These are phyloP conservation scores for Cryptus viduatorius DNA, from an alignment of 2,888 invertebrate species.

Conservation along the genomic window DNA sequence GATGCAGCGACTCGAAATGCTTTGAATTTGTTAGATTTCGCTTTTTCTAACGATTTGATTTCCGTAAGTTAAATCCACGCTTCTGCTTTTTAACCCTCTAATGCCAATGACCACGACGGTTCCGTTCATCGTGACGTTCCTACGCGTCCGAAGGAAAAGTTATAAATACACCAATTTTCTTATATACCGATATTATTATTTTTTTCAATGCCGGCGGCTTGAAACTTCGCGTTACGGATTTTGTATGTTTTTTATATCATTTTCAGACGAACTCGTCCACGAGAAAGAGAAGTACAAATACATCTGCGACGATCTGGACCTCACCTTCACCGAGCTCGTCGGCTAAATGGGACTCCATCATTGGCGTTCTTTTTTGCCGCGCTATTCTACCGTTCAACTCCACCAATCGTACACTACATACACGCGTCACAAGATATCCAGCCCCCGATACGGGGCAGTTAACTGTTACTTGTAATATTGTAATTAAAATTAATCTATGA, in stretches of 20 bases:
- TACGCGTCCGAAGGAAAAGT: too few relatives aligned
- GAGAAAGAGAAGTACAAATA: conserved; percentile 99
- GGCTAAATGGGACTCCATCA: conserved; percentile 80
- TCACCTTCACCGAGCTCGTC: conserved; percentile 97
- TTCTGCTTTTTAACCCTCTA: conserved; percentile 74
- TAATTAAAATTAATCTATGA: conserved; percentile 82
- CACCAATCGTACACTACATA: conserved; percentile 59
- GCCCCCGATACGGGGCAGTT: conserved; percentile 67
- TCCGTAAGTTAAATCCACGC: conserved; percentile 77
- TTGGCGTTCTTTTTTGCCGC: conserved; percentile 57
- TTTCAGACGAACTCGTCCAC: conserved; percentile 96
- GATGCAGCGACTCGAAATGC: conserved; percentile 45
- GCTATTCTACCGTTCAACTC: conserved; percentile 47
- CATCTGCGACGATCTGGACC: conserved; percentile 99
- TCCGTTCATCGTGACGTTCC: background rate
- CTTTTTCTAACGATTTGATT: conserved; percentile 78
- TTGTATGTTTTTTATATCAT: conserved; percentile 50
- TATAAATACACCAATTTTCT: too few relatives aligned
- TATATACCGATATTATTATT: too few relatives aligned
- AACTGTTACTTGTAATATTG: conserved; percentile 81
- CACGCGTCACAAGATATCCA: conserved; percentile 68
- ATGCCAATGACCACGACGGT: conserved; percentile 54
- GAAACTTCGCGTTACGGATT: background rate
- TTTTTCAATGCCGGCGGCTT: background rate
- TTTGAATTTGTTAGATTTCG: conserved; percentile 78